These are phyloP conservation scores for Drosophila ustulata DNA, from an alignment of 2,888 invertebrate genomes.

Conservation along the genomic window DNA sequence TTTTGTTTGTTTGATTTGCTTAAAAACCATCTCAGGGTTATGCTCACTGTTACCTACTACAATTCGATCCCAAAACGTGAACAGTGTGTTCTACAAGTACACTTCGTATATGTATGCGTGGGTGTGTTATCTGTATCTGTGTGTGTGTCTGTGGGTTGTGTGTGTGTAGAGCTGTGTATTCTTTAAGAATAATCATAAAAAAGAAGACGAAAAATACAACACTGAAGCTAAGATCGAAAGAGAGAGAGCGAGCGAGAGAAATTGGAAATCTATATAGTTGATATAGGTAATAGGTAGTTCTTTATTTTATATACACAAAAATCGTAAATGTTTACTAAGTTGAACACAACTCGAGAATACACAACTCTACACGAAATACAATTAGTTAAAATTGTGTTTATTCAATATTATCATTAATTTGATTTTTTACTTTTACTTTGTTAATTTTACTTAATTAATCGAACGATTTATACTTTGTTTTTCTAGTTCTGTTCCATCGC, in stretches of 20 bases:
- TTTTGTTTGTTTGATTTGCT: conserved; percentile 44
- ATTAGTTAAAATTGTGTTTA: conserved; percentile 9
- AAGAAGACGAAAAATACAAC: neutral
- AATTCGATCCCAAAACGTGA: conserved; percentile 37
- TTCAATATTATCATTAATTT: conserved; percentile 31
- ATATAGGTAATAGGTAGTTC: neutral
- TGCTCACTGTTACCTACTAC: conserved; percentile 17
- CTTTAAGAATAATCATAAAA: neutral
- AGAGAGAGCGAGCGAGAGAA: neutral
- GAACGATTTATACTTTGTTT: conserved; percentile 4
- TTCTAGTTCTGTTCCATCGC: conserved; percentile 45
- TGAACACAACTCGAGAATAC: conserved; percentile 39
- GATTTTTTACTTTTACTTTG: conserved; percentile 2
- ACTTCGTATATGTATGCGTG: conserved; percentile 26
- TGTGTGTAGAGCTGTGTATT: conserved; percentile 37
- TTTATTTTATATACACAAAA: conserved; percentile 35
- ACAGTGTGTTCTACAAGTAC: conserved; percentile 33
- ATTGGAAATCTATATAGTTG: neutral
- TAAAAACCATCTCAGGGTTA: conserved; percentile 43
- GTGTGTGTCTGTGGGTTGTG: neutral
- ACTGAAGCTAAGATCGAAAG: neutral
- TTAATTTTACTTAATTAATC: conserved; percentile 37
- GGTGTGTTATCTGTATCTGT: neutral
- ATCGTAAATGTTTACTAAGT: conserved; percentile 24
- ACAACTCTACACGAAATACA: conserved; percentile 50